These are phyloP conservation scores for Numenius phaeopus DNA, from an alignment of 2,797 vertebrate species.

Conservation along the genomic window DNA sequence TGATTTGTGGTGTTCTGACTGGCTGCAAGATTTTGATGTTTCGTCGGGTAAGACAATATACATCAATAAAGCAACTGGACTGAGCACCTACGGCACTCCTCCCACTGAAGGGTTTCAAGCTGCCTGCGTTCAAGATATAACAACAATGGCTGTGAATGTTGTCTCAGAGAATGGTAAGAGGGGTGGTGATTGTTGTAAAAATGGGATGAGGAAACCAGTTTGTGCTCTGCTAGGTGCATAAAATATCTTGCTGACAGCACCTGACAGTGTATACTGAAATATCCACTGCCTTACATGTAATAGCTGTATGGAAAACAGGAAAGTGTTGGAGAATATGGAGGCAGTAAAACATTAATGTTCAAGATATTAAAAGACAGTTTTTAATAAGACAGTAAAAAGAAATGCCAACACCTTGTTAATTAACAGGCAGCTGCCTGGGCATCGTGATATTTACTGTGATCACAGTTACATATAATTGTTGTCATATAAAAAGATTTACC, in stretches of 20 bases:
- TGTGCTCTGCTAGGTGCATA: not conserved
- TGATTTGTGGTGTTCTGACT: conserved; percentile 72
- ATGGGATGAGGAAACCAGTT: not conserved
- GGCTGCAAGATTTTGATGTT: conserved; percentile 89
- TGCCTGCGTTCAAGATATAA: conserved; percentile 87
- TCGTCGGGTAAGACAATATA: conserved; percentile 86
- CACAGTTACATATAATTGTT: not conserved
- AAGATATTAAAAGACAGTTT: not conserved
- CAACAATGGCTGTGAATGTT: conserved; percentile 89
- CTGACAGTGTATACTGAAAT: not conserved
- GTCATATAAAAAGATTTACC: not conserved
- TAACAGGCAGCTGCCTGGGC: not conserved
- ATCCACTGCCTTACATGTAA: not conserved
- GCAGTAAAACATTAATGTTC: not conserved
- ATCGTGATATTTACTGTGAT: not conserved
- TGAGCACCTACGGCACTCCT: conserved; percentile 88
- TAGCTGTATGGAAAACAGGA: not conserved
- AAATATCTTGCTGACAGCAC: not conserved
- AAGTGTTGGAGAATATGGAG: not conserved
- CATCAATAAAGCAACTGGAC: conserved; percentile 91
- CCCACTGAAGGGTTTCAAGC: conserved; percentile 73
- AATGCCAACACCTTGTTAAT: not conserved
- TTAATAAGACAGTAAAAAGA: not conserved
- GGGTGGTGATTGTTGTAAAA: not conserved
- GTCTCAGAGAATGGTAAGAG: conserved; percentile 87